Conservation (phyloP, 2,888 invertebrate species). For the Nineta flava region DNA sequence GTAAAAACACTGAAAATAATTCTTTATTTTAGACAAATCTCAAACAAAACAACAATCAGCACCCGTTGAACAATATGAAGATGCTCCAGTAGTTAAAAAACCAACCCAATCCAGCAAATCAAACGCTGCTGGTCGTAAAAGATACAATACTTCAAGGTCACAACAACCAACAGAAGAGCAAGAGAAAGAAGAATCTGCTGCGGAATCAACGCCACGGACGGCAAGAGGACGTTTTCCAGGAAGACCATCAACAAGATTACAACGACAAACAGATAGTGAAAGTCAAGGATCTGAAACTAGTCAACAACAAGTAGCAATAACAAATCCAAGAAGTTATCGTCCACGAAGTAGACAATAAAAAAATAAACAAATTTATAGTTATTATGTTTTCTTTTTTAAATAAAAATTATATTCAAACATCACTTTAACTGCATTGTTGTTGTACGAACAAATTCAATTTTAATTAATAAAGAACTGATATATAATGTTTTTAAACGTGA, state of each 20-base stretch:
- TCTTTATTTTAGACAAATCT: conserved; percentile 9
- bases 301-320: conserved; percentile 4
- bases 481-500: no score
- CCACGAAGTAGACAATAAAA: conserved; percentile 4
- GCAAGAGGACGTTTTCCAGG: neutral
- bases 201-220: neutral
- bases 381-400: no score
- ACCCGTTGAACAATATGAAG: conserved; percentile 8
- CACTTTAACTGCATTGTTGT: no score
- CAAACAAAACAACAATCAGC: conserved; percentile 7
- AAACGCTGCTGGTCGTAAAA: neutral
- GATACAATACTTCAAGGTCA: neutral
- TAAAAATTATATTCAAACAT: no score
- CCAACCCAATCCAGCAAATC: conserved; percentile 2
- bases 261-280: conserved; percentile 1
- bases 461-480: no score
- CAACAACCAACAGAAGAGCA: neutral
- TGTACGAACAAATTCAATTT: no score
- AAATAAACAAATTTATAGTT: neutral
- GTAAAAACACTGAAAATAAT: neutral
- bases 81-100: conserved; percentile 7
- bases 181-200: neutral
- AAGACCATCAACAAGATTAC: neutral
- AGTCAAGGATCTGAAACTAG: conserved; percentile 6
- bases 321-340: conserved; percentile 3